phyloP scores from a whole-genome alignment of 2,113 vertebrate species.

The Proteles cristata region DNA sequence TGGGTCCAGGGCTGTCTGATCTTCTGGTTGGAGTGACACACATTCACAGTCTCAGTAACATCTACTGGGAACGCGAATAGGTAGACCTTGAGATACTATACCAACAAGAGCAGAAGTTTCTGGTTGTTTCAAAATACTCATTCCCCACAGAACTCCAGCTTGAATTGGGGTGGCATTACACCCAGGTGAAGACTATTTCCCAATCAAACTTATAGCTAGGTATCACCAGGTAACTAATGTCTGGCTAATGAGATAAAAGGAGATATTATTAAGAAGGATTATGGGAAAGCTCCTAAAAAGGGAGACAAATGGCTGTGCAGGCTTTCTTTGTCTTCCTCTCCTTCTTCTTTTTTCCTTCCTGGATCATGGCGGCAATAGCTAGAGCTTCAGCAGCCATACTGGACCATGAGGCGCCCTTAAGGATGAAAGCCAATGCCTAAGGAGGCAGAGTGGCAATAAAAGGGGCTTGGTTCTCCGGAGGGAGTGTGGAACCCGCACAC shows the following conservation, averaged over 20 bases:
- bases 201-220: neutral
- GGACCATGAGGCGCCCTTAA: neutral
- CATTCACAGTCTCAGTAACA: neutral
- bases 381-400: neutral
- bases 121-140: neutral
- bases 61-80: neutral
- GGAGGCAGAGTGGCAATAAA: rapidly evolving
- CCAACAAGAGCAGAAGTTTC: neutral
- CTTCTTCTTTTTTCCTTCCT: neutral
- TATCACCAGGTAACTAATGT: neutral
- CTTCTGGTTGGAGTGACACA: neutral
- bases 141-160: neutral
- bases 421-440: neutral
- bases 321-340: neutral
- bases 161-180: neutral
- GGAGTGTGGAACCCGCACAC: rapidly evolving
- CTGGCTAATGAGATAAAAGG: neutral
- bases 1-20: neutral
- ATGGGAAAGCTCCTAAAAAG: neutral
- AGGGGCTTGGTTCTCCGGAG: neutral
- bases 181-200: neutral
- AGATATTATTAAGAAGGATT: neutral
- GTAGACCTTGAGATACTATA: neutral
- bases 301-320: neutral
- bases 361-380: neutral